phyloP scores from a whole-genome alignment of 2,113 vertebrate species.

The Nibea coibor region DNA sequence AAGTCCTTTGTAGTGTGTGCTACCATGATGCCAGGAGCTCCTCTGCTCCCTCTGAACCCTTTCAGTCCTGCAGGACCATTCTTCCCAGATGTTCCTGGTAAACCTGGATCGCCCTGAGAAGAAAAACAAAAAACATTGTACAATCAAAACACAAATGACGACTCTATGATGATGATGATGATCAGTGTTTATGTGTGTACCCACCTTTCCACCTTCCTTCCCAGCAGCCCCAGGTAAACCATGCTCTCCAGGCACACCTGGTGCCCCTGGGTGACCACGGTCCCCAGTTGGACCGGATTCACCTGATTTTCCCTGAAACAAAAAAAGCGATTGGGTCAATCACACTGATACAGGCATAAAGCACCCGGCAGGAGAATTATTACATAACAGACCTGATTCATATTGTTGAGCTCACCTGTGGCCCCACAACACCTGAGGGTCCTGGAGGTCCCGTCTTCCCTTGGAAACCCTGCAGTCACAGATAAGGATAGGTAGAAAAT shows the following conservation, averaged over 20 bases:
- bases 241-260: conserved; percentile 95
- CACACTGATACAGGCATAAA: not conserved
- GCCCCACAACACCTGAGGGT: conserved; percentile 94
- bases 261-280: conserved; percentile 93
- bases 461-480: conserved; percentile 92
- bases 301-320: conserved; percentile 91
- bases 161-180: not conserved
- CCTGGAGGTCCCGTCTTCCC: conserved; percentile 97
- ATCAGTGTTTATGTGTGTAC: conserved; percentile 18
- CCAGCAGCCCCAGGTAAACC: conserved; percentile 94
- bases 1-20: conserved; percentile 47
- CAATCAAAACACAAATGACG: not conserved
- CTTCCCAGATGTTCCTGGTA: conserved; percentile 90
- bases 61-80: conserved; percentile 91
- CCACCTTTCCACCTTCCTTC: conserved; percentile 97
- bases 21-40: conserved; percentile 90
- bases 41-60: conserved; percentile 94
- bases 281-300: conserved; percentile 95
- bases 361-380: not conserved
- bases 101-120: conserved; percentile 93
- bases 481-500: not conserved
- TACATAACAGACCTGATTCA: not conserved
- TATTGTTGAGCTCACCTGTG: conserved; percentile 88
- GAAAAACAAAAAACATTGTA: not conserved
- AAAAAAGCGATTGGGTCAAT: not conserved